phyloP scores from a whole-genome alignment of 1,140 invertebrate genomes.

The Pogonomyrmex barbatus region DNA sequence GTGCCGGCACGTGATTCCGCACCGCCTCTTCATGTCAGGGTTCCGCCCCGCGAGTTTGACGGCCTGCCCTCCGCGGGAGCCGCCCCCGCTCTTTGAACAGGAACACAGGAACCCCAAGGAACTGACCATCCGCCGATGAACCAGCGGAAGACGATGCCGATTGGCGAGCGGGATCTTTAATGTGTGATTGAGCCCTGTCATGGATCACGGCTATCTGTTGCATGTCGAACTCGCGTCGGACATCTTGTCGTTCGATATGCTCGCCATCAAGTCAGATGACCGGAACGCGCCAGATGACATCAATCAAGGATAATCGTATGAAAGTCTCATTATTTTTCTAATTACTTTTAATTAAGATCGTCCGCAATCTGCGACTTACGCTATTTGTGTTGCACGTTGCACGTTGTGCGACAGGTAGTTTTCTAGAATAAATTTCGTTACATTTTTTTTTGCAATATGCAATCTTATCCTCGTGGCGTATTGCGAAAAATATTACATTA shows the following conservation, averaged over 20 bases:
- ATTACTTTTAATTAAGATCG: neutral
- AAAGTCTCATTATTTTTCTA: neutral
- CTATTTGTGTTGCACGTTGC: neutral
- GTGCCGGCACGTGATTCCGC: slow-evolving; percentile 80
- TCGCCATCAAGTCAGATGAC: neutral
- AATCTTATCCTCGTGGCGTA: neutral
- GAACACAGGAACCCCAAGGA: slow-evolving; percentile 83
- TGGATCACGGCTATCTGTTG: neutral
- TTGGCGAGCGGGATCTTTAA: slow-evolving; percentile 4
- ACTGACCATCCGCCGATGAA: slow-evolving; percentile 60
- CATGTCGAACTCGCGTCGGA: neutral
- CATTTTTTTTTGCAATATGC: neutral
- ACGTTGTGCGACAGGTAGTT: too few relatives aligned
- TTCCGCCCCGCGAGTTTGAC: slow-evolving; percentile 86
- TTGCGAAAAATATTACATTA: neutral
- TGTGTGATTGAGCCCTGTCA: neutral
- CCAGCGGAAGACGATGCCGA: neutral
- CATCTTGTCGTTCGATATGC: neutral
- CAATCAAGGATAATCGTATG: too few relatives aligned
- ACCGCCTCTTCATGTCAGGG: slow-evolving; percentile 85
- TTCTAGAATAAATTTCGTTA: neutral
- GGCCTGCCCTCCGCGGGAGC: slow-evolving; percentile 86
- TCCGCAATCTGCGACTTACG: neutral
- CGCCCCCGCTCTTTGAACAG: slow-evolving; percentile 86
- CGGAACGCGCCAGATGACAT: too few relatives aligned